Evolutionary conservation across 2,888 invertebrate species (phyloP).

Genomic region (Drosophila kokeensis): DNA sequence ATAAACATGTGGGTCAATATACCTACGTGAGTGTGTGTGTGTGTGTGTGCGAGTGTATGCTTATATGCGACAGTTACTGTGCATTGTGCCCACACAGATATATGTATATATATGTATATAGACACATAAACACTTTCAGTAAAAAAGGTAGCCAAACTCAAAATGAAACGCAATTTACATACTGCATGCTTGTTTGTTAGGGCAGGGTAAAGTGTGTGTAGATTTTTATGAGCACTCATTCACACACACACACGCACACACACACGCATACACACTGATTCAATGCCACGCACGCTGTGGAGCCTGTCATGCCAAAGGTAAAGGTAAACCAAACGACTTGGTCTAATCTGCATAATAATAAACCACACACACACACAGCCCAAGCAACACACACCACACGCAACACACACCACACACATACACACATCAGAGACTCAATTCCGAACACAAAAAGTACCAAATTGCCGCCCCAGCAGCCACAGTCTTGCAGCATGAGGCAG

Average conservation of each 20-base stretch:
- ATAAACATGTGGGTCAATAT: slow-evolving; percentile 36
- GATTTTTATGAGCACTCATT: slow-evolving; percentile 61
- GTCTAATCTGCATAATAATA: slow-evolving; percentile 80
- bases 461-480: slow-evolving; percentile 44
- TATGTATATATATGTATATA: neutral
- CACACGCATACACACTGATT: slow-evolving; percentile 30
- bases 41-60: slow-evolving; percentile 24
- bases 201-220: slow-evolving; percentile 23
- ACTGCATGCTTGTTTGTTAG: slow-evolving; percentile 15
- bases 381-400: slow-evolving; percentile 44
- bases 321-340: slow-evolving; percentile 65
- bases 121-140: slow-evolving; percentile 14
- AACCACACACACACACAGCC: slow-evolving; percentile 54
- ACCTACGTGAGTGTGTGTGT: slow-evolving; percentile 19
- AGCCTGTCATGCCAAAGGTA: slow-evolving; percentile 34
- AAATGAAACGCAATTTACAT: slow-evolving; percentile 75
- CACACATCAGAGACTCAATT: slow-evolving; percentile 26
- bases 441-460: slow-evolving; percentile 53
- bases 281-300: slow-evolving; percentile 18
- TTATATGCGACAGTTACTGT: slow-evolving; percentile 7
- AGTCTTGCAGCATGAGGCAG: slow-evolving; percentile 3
- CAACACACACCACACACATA: slow-evolving; percentile 15
- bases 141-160: slow-evolving; percentile 62
- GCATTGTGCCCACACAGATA: slow-evolving; percentile 7
- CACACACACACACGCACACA: slow-evolving; percentile 38